Conservation (phyloP, 2,113 vertebrate genomes). For the Plecotus auritus region DNA sequence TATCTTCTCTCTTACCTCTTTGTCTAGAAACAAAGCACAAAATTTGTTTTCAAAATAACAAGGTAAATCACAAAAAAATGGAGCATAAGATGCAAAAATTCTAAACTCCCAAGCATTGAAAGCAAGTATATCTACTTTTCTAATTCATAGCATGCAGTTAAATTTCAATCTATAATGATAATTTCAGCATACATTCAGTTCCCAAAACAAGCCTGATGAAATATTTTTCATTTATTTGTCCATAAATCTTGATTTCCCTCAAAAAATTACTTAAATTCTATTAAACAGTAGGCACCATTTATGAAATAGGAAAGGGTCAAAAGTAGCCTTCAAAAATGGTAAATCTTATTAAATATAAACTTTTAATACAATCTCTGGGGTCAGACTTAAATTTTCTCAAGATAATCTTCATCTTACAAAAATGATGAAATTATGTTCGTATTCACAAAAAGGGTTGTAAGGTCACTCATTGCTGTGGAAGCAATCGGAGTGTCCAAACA, state of each 20-base stretch:
- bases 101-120: neutral
- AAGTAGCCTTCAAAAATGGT: neutral
- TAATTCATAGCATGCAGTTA: neutral
- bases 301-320: conserved; percentile 27
- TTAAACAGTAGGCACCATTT: conserved; percentile 18
- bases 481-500: neutral
- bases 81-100: neutral
- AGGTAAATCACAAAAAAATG: conserved; percentile 30
- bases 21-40: conserved; percentile 50
- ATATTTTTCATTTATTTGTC: conserved; percentile 34
- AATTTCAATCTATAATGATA: neutral
- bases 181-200: neutral
- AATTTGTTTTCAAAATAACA: conserved; percentile 52
- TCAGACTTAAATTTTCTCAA: neutral
- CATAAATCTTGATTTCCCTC: neutral
- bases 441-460: neutral
- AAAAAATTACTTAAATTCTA: conserved; percentile 45
- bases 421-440: neutral
- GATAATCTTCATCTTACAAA: neutral
- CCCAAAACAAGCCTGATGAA: conserved; percentile 13
- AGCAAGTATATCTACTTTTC: neutral
- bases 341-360: neutral
- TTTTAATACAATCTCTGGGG: neutral
- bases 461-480: neutral
- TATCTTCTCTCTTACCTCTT: conserved; percentile 51